Evolutionary conservation across 2,797 vertebrate genomes (phyloP).

Genomic region (Amniataba percoides): DNA sequence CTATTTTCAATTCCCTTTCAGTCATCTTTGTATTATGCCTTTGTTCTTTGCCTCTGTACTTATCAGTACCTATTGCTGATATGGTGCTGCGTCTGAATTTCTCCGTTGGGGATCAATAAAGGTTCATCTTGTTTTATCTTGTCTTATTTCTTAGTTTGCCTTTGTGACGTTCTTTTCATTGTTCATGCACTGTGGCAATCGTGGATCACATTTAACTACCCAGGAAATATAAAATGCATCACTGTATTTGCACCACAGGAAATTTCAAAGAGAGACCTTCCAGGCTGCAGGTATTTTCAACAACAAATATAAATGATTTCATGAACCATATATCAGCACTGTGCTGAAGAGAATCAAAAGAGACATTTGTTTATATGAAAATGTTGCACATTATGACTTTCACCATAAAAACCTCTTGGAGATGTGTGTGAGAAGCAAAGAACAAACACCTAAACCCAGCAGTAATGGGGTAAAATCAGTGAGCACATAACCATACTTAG

Average conservation of each 20-base stretch:
- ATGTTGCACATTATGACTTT: not conserved
- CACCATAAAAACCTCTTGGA: not conserved
- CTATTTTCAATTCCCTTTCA: not conserved
- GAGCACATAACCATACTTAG: not conserved
- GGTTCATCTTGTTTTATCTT: too few species aligned
- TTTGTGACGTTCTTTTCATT: not conserved
- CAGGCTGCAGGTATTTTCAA: constrained; percentile 11
- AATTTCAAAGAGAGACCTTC: constrained; percentile 10
- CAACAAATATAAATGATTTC: constrained; percentile 9
- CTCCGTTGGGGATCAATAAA: too few species aligned
- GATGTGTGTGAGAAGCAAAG: not conserved
- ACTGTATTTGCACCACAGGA: constrained; percentile 10
- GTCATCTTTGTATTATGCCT: too few species aligned
- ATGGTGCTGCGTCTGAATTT: too few species aligned
- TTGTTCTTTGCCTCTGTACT: too few species aligned
- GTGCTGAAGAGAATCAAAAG: constrained; percentile 14
- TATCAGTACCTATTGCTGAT: too few species aligned
- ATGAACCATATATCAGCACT: not conserved
- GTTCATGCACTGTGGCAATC: not conserved
- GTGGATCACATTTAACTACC: not conserved
- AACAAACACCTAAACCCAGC: constrained; percentile 8
- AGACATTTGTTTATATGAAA: constrained; percentile 25
- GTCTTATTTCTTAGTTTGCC: not conserved
- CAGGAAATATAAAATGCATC: not conserved
- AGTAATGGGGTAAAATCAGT: constrained; percentile 9